Evolutionary conservation across 2,888 invertebrate genomes (phyloP).

Genomic region (Brenthis hecate): DNA sequence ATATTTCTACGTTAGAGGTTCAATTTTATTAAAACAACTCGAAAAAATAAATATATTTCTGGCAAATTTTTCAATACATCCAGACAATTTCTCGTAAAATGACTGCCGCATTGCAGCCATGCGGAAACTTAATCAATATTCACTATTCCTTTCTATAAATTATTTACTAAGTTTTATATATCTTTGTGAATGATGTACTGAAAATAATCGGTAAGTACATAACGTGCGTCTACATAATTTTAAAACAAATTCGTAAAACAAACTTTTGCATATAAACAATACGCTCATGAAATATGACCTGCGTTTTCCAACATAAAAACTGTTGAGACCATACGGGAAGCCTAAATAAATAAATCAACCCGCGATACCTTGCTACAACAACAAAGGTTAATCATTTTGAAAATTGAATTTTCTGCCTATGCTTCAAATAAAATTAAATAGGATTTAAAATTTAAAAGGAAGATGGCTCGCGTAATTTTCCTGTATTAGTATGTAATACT

Average conservation of each 20-base stretch:
- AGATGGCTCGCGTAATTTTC: background rate
- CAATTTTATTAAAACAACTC: background rate
- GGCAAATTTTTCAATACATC: conserved; percentile 28
- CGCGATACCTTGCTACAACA: conserved; percentile 42
- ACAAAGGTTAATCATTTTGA: conserved; percentile 41
- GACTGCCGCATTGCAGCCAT: conserved; percentile 39
- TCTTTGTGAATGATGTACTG: background rate
- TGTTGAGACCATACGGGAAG: conserved; percentile 37
- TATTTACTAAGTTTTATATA: conserved; percentile 4
- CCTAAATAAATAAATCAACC: conserved; percentile 48
- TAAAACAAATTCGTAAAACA: conserved; percentile 12
- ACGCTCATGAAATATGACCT: conserved; percentile 27
- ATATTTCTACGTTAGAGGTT: background rate
- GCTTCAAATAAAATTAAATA: conserved; percentile 26
- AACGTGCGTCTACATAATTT: conserved; percentile 2
- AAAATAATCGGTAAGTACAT: conserved; percentile 8
- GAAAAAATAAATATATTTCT: conserved; percentile 12
- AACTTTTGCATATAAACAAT: conserved; percentile 21
- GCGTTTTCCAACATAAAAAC: conserved; percentile 33
- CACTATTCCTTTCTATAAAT: conserved; percentile 24
- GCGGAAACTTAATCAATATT: conserved; percentile 35
- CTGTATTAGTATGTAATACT: background rate
- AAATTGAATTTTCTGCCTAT: conserved; percentile 35
- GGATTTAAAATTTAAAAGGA: conserved; percentile 4
- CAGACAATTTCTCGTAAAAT: conserved; percentile 31